A percentile compares a stretch with the other conserved stretches of the same genome.
These are phyloP conservation scores for Pogonocichla stellata DNA, from an alignment of 2,113 vertebrate genomes.

Conservation along the genomic window DNA sequence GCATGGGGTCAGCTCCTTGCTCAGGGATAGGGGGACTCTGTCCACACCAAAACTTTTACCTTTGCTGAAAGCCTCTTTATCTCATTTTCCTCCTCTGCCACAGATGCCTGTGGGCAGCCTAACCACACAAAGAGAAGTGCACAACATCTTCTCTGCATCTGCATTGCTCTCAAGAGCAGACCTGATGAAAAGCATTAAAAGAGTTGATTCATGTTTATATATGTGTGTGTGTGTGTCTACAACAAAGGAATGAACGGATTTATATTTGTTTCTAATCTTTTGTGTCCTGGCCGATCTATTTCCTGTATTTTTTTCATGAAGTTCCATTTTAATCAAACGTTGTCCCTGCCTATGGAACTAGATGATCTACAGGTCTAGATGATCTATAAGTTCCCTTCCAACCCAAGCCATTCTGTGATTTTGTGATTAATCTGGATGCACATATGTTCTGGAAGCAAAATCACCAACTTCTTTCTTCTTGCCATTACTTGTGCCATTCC, in stretches of 20 bases:
- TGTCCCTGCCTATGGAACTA: neutral
- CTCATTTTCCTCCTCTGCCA: neutral
- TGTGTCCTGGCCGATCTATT: neutral
- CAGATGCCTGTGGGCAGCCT: neutral
- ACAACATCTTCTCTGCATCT: neutral
- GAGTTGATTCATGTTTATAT: rapidly evolving
- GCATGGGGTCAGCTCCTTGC: neutral
- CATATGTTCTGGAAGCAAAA: neutral
- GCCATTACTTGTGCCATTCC: neutral
- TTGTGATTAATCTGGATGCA: neutral
- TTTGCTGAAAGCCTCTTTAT: neutral
- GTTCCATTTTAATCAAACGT: neutral
- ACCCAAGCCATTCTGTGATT: neutral
- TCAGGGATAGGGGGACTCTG: rapidly evolving
- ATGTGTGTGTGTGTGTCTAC: no score
- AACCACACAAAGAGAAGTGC: neutral
- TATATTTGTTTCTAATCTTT: neutral
- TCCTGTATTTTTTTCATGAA: neutral
- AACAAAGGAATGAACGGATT: neutral
- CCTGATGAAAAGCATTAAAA: neutral
- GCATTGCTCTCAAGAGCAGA: neutral
- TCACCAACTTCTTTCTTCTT: neutral
- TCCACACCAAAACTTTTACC: neutral
- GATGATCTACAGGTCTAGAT: neutral
- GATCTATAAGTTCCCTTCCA: neutral